Evolutionary conservation across 2,797 vertebrate genomes (phyloP).

Genomic region (Ctenosaura bakeri): DNA sequence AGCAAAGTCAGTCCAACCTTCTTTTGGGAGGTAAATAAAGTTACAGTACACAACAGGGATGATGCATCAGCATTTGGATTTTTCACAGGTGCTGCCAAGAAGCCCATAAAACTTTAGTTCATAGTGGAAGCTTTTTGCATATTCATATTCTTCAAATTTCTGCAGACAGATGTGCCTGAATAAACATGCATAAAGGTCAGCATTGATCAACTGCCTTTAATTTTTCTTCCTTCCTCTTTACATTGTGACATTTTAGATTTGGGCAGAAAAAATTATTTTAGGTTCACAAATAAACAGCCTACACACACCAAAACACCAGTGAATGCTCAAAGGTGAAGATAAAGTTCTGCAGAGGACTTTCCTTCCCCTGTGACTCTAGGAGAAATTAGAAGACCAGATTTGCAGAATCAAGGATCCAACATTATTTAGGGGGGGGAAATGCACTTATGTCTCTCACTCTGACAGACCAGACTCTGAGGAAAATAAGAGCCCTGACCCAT

Average conservation of each 20-base stretch:
- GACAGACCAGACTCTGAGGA: too few species aligned
- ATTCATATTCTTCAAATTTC: not conserved
- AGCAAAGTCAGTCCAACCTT: not conserved
- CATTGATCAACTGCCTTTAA: not conserved
- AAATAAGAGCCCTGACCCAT: too few species aligned
- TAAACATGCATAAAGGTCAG: not conserved
- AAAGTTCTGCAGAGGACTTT: too few species aligned
- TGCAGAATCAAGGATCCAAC: too few species aligned
- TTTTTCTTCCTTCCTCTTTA: not conserved
- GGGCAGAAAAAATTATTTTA: not conserved
- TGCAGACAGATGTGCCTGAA: not conserved
- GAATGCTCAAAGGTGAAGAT: not conserved
- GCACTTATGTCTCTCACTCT: too few species aligned
- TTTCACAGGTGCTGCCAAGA: not conserved
- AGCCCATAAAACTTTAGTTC: not conserved
- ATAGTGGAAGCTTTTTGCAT: not conserved
- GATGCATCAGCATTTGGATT: not conserved
- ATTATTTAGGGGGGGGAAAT: too few species aligned
- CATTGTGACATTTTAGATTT: not conserved
- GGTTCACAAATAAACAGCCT: not conserved
- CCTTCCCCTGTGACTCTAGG: too few species aligned
- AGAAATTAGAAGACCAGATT: too few species aligned
- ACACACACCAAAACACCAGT: too few species aligned
- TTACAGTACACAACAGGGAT: constrained; percentile 19
- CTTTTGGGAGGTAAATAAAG: constrained; percentile 23